These are phyloP conservation scores for Scrobipalpa atriplicella DNA, from an alignment of 2,888 invertebrate species.

Conservation along the genomic window DNA sequence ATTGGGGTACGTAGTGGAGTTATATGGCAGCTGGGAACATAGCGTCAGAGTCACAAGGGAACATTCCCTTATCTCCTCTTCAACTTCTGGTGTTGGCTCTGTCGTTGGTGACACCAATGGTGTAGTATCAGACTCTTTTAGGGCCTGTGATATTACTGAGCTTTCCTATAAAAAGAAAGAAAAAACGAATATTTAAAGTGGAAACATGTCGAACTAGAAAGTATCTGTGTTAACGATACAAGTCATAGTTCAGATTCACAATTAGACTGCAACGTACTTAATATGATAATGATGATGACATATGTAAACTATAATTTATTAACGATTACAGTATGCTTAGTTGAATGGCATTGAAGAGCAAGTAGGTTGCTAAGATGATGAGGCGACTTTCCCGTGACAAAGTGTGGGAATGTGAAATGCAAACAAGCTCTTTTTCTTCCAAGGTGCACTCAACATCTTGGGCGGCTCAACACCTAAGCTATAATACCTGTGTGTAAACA, in stretches of 20 bases:
- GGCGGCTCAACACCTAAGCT: too few relatives aligned
- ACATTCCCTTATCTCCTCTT: constrained; percentile 86
- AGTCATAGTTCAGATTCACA: constrained; percentile 12
- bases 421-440: neutral
- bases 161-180: constrained; percentile 62
- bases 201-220: neutral
- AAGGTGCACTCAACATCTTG: too few relatives aligned
- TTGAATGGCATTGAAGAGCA: neutral
- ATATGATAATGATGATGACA: neutral
- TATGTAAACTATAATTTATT: neutral
- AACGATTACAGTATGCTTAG: neutral
- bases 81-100: constrained; percentile 63
- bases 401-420: neutral
- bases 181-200: neutral
- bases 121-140: constrained; percentile 68
- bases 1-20: constrained; percentile 93
- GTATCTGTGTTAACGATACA: neutral
- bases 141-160: constrained; percentile 70
- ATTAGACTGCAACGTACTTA: constrained; percentile 1
- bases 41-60: constrained; percentile 85
- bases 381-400: neutral
- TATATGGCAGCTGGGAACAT: constrained; percentile 89
- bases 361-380: constrained; percentile 1
- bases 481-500: too few relatives aligned
- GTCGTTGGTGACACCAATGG: constrained; percentile 67